Percentiles rank a stretch among this genome's conserved stretches.
phyloP scores from a whole-genome alignment of 2,888 invertebrate genomes.

The Tryphoninae sp. region DNA sequence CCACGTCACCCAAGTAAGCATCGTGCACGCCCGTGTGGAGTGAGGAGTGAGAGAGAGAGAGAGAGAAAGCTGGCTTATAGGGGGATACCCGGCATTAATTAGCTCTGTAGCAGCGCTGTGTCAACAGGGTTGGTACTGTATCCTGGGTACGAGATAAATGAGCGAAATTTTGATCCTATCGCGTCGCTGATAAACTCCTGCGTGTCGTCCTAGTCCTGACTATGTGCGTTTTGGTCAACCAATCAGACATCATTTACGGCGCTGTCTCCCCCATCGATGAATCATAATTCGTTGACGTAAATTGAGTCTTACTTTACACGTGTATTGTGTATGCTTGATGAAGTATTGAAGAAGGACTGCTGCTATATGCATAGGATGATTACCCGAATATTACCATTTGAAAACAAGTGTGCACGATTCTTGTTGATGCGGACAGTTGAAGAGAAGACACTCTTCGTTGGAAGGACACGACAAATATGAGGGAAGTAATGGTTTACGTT shows the following conservation, averaged over 20 bases:
- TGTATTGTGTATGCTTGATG: background rate
- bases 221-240: slow-evolving; percentile 19
- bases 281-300: slow-evolving; percentile 2
- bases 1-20: slow-evolving; percentile 40
- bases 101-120: slow-evolving; percentile 60
- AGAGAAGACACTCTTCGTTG: slow-evolving; percentile 3
- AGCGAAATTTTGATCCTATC: slow-evolving; percentile 62
- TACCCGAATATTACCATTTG: too few species aligned
- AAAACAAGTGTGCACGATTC: too few species aligned
- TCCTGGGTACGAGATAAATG: slow-evolving; percentile 57
- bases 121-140: slow-evolving; percentile 51
- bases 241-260: slow-evolving; percentile 21
- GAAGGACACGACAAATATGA: background rate
- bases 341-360: too few species aligned
- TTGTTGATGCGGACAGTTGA: too few species aligned
- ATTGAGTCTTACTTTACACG: background rate
- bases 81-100: slow-evolving; percentile 61
- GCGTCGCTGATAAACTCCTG: slow-evolving; percentile 50
- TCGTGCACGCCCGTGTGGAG: slow-evolving; percentile 31
- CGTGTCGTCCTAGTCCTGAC: background rate
- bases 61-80: background rate
- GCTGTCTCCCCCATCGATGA: background rate
- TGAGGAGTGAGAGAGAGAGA: slow-evolving; percentile 25
- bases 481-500: background rate
- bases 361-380: too few species aligned